Evolutionary conservation across 2,797 vertebrate genomes (phyloP), one percentile per base, ranked within the genome.

Genomic region (Eulemur coronatus): DNA sequence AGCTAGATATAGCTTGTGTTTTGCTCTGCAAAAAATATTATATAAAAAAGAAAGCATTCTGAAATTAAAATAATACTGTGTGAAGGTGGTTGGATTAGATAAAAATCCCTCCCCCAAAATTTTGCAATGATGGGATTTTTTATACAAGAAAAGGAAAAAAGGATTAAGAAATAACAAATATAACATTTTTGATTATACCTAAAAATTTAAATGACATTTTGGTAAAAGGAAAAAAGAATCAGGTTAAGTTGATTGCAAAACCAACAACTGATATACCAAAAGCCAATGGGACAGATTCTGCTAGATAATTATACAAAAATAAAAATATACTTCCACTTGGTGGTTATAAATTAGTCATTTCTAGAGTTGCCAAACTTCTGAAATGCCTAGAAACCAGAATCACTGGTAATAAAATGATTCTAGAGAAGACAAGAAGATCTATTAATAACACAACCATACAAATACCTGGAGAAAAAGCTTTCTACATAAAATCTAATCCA

Each of bases 341-440:
- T 28, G 11, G 38, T 14, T 82, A 93, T 22, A 52, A 61, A 81
- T 61, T 30, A 63, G 86, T 75, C 33, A 65, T 57, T 81, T 93
- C 48, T 63, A 52, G 30, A 85, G 33, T 13, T 70, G 61, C 70
- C 80, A 87, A 84, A 89, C 17, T 86, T 96, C 30, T 65, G 52
- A 93, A 81, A 94, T 82, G 46, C 91, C 35, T 43, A 93, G 52
- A 93, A 91, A 94, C 14, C 88, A 63, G 4, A 95, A 89, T 81
- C 11, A 5, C 7, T 70, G 33, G 18, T 57, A 88, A 82, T 89
- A 72, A 97, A 73, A 55, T 75, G 13, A 80, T 75, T 69, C 50
- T 85, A 87, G 38, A 79, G 5, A 93, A 90, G 46, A 63, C 48
- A 95, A 81, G 38, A 43, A 80, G 13, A 92, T 24, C 59, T 86